Percentiles rank a stretch among this genome's conserved stretches.
These are phyloP conservation scores for Propithecus perrieri DNA, from an alignment of 2,797 vertebrate genomes.

Conservation along the genomic window DNA sequence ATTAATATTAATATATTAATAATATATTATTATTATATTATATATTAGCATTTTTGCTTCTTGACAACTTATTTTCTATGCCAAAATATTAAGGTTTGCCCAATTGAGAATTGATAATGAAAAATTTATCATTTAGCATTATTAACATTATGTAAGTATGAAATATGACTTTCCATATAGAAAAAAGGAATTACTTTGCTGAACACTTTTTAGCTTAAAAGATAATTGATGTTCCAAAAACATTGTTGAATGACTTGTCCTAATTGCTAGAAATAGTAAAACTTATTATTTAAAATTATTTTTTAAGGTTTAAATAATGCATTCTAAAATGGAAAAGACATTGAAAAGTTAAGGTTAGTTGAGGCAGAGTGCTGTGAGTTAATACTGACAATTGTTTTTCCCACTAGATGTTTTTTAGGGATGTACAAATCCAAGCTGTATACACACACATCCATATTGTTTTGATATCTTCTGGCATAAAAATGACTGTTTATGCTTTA, in stretches of 20 bases:
- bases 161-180: neutral
- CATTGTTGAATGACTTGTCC: neutral
- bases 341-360: neutral
- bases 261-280: neutral
- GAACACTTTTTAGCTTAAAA: constrained; percentile 35
- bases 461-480: neutral
- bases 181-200: neutral
- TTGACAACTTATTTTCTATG: neutral
- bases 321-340: neutral
- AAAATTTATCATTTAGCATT: neutral
- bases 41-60: neutral
- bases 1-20: too few species aligned
- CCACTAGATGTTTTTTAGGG: neutral
- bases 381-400: neutral
- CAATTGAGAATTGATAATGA: neutral
- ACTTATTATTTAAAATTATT: neutral
- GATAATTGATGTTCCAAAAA: constrained; percentile 48
- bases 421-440: neutral
- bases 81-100: constrained; percentile 3
- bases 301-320: neutral
- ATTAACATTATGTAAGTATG: neutral
- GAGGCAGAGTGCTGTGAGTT: neutral
- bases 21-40: too few species aligned
- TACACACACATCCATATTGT: neutral
- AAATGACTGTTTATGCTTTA: neutral